Conservation (phyloP, 1,140 invertebrate genomes). For the Lethrus apterus region DNA sequence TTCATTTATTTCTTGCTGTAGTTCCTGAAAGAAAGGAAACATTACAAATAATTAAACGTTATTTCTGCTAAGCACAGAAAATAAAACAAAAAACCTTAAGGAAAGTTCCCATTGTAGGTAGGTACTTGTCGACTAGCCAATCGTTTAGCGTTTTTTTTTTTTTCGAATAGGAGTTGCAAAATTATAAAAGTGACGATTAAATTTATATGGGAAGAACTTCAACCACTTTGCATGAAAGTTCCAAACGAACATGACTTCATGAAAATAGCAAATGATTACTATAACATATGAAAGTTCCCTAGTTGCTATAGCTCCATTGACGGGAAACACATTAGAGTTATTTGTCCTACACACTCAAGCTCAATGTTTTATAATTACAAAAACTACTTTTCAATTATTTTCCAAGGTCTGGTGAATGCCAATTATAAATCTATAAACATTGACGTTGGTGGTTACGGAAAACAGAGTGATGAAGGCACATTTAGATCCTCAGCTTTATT, state of each 20-base stretch:
- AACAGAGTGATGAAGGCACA: constrained; percentile 18
- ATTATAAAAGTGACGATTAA: constrained; percentile 19
- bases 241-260: constrained; percentile 17
- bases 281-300: constrained; percentile 38
- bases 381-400: constrained; percentile 15
- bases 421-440: constrained; percentile 15
- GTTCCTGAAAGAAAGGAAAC: constrained; percentile 5
- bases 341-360: constrained; percentile 25
- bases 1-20: constrained; percentile 12
- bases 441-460: constrained; percentile 15
- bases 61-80: neutral
- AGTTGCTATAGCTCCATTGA: constrained; percentile 41
- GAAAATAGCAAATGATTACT: constrained; percentile 25
- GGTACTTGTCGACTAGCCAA: constrained; percentile 18
- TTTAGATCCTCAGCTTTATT: constrained; percentile 7
- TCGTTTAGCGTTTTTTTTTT: constrained; percentile 13
- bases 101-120: neutral
- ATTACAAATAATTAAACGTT: neutral
- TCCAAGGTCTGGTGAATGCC: constrained; percentile 9
- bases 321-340: constrained; percentile 40
- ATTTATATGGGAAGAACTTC: constrained; percentile 24
- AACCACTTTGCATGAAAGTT: constrained; percentile 23
- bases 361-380: constrained; percentile 32
- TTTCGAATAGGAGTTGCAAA: constrained; percentile 11
- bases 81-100: constrained; percentile 4